Percentiles rank a stretch among this genome's conserved stretches.
Evolutionary conservation across 2,888 invertebrate species (phyloP).

Genomic region (Cremastinae sp.): DNA sequence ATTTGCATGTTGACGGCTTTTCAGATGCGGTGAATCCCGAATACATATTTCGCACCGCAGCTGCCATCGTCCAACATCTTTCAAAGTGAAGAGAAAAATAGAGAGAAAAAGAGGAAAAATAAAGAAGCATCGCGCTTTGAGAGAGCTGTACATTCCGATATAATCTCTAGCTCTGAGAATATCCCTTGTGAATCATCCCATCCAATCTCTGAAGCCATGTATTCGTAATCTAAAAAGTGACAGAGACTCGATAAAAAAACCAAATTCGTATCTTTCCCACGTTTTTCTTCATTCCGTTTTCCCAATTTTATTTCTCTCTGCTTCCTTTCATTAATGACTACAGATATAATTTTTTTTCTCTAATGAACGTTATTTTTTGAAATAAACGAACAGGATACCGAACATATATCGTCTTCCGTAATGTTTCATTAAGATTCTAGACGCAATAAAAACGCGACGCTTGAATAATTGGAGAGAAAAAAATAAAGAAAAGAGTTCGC

Average conservation of each 20-base stretch:
- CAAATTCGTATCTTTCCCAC: slow-evolving; percentile 16
- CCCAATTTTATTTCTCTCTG: not conserved
- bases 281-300: not conserved
- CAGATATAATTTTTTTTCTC: no score
- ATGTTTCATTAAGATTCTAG: no score
- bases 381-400: no score
- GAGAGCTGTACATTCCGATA: slow-evolving; percentile 4
- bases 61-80: slow-evolving; percentile 4
- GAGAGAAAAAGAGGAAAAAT: no score
- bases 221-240: slow-evolving; percentile 20
- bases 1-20: slow-evolving; percentile 56
- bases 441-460: no score
- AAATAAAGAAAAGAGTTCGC: no score
- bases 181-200: slow-evolving; percentile 4
- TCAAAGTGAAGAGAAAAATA: no score
- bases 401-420: no score
- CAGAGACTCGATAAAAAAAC: slow-evolving; percentile 1
- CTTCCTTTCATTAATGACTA: not conserved
- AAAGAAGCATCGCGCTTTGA: not conserved
- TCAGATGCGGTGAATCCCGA: slow-evolving; percentile 13
- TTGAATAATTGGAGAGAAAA: no score
- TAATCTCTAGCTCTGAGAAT: not conserved
- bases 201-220: slow-evolving; percentile 38
- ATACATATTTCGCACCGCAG: slow-evolving; percentile 34
- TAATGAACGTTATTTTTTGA: no score